Evolutionary conservation across 2,888 invertebrate species (phyloP), one percentile per base, ranked within the genome.

Genomic region (Leptopilina syphax): DNA sequence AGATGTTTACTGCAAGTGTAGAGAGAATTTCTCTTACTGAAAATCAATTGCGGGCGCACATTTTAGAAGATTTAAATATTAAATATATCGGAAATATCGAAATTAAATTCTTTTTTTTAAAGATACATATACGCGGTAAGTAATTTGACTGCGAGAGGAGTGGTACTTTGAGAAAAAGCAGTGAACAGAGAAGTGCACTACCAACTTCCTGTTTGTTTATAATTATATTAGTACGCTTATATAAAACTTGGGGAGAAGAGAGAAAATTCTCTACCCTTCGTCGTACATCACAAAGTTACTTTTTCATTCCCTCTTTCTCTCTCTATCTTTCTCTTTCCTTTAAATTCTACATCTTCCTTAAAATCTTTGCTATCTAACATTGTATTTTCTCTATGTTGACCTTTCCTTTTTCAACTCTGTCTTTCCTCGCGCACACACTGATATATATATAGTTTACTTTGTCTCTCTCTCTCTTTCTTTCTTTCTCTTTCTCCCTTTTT

Each of bases 381-480:
- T 78, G 50, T 41, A 67, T 60, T 81, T n/a, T 77, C 77, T 68
- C 79, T 73, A 34, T 78, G 57, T 79, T 63, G 77, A 77, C 66
- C 76, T 76, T 63, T 79, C 76, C 63, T 67, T 73, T 47, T 65
- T 47, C 68, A 27, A 34, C 76, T 65, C 54, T 57, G 44, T 76
- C 57, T 47, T 34, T 34, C 34, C 34, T 34, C 34, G 34, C 34
- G 2, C 34, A 34, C 34, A 34, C 34, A 34, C 3, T 34, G 34
- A 34, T 34, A 34, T 3, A 34, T 34, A 34, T 34, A 34, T 34
- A 34, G 34, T 34, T 34, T 34, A 34, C 34, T 34, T 34, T 34
- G 34, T 34, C 6, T 63, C 60, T 79, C 41, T 79, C 44, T 78
- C 18, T 77, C 63, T 54, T 73, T 81, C 57, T 70, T 65, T 66